Base-by-base conservation (phyloP, 2,797 vertebrate species). In the Decapterus maruadsi region DNA sequence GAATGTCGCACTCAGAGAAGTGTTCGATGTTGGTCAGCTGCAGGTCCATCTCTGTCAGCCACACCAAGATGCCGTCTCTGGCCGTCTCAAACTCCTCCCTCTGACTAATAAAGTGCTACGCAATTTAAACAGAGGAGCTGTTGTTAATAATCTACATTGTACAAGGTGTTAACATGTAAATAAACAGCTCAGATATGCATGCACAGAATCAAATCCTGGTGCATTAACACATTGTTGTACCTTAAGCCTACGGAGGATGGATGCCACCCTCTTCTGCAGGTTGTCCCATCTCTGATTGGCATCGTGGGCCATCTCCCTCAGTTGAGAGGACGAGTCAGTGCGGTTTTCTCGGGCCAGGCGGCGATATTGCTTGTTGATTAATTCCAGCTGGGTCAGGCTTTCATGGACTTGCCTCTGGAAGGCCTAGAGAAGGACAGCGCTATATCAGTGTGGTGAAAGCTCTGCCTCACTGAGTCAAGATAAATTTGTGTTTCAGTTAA, bases 1-100 rank as follows among this genome's bases (percentile, higher is more conserved):
- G 97, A 72, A 98, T 96, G 79, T 99, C 98, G 83, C 98, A 99
- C 83, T 99, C 98, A 0, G 98, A 99, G 91, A 99, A 99, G 90
- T 99, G 98, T 68, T 99, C 98, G 0, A 99, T 99, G 82, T 99
- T 99, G 80, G 98, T 99, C 45, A 99, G 95, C 89, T 99, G 98
- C 62, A 99, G 94, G 88, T 99, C 98, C 98, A 99, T 99, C 92
- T 99, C 98, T 0, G 98, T 99, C 68, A 99, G 95, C 98, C 98
- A 99, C 43, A 99, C 98, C 86, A 99, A 86, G 85, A 99, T 97
- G 77, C 93, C 94, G 71, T 99, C 98, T 64, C 97, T 95, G 7
- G 96, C 95, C 0, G 97, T 98, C 92, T 99, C 98, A 88, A 99
- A 99, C 90, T 99, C 98, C 81, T 99, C 98, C 34, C 98, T 95